These are phyloP conservation scores for Drepana falcataria DNA, from an alignment of 2,888 invertebrate genomes.

Conservation along the genomic window DNA sequence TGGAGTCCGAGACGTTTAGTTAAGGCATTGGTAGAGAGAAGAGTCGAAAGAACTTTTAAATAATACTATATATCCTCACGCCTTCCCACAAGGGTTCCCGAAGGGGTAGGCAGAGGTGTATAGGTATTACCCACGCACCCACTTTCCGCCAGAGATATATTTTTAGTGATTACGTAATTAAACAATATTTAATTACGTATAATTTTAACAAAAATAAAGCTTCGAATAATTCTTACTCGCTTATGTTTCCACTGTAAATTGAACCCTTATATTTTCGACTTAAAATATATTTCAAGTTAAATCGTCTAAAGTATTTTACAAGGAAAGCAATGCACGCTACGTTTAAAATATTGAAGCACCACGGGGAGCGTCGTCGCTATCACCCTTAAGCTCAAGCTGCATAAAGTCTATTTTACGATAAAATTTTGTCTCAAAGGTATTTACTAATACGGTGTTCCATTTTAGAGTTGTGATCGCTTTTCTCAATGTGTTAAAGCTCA, in stretches of 20 bases:
- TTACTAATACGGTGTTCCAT: slow-evolving; percentile 14
- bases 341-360: slow-evolving; percentile 50
- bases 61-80: too few species aligned
- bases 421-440: neutral
- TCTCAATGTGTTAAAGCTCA: neutral
- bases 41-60: too few species aligned
- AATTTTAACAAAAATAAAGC: too few species aligned
- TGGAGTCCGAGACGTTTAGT: too few species aligned
- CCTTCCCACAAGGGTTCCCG: too few species aligned
- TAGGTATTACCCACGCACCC: too few species aligned
- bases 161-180: too few species aligned
- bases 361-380: slow-evolving; percentile 17
- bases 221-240: too few species aligned
- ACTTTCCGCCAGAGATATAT: too few species aligned
- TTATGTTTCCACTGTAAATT: neutral
- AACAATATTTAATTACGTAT: too few species aligned
- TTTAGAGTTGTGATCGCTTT: neutral
- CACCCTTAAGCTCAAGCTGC: neutral
- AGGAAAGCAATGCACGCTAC: slow-evolving; percentile 38
- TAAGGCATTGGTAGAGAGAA: too few species aligned
- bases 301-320: slow-evolving; percentile 15
- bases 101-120: too few species aligned
- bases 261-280: neutral
- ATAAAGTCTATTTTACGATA: slow-evolving; percentile 22
- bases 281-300: neutral